Conservation (phyloP, 2,797 vertebrate species). For the Percopsis omiscomaycus region DNA sequence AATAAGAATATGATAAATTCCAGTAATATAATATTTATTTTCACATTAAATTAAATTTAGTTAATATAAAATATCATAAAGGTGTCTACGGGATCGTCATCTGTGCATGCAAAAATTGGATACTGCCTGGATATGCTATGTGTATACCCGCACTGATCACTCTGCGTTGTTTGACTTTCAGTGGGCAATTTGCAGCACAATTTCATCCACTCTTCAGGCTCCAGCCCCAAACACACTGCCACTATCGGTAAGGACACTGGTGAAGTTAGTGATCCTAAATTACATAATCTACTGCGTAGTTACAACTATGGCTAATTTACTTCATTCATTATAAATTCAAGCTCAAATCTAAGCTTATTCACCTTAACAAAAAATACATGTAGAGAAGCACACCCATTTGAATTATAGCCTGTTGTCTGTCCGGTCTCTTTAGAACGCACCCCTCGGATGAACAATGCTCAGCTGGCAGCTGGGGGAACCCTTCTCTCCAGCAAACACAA, state of each 20-base stretch:
- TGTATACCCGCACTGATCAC: conserved; percentile 38
- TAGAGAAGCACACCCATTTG: too few relatives aligned
- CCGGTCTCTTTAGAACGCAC: conserved; percentile 74
- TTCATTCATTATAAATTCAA: conserved; percentile 50
- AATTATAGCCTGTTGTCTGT: not conserved
- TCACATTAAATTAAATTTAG: too few relatives aligned
- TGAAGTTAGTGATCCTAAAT: conserved; percentile 43
- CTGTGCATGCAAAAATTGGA: too few relatives aligned
- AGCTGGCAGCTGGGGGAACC: conserved; percentile 81
- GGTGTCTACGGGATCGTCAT: too few relatives aligned
- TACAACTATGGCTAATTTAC: conserved; percentile 53
- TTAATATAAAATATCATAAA: too few relatives aligned
- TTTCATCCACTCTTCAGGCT: conserved; percentile 85
- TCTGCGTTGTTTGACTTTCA: conserved; percentile 73
- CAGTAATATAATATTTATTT: too few relatives aligned
- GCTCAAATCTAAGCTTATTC: conserved; percentile 51
- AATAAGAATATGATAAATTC: too few relatives aligned
- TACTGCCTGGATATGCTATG: too few relatives aligned
- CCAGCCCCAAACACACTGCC: conserved; percentile 87
- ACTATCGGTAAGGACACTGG: conserved; percentile 78
- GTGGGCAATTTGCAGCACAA: conserved; percentile 90
- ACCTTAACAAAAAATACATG: conserved; percentile 30
- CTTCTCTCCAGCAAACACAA: conserved; percentile 86
- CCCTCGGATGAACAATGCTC: conserved; percentile 83
- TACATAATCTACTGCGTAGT: conserved; percentile 34